Evolutionary conservation across 2,797 vertebrate genomes (phyloP), one percentile per base, ranked within the genome.

Genomic region (Geotrypetes seraphini): DNA sequence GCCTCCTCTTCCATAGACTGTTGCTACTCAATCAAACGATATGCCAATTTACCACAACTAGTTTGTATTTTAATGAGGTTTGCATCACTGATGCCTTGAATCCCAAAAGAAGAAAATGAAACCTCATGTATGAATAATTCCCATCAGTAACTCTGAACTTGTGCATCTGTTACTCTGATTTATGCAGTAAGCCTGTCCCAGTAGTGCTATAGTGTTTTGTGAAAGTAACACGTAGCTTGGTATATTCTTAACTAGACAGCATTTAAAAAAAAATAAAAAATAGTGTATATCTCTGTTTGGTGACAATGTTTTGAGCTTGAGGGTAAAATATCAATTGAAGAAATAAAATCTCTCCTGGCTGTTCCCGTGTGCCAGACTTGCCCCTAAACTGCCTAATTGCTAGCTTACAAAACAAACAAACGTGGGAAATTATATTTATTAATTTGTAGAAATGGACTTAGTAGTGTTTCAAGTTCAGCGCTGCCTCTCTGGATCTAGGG

Each of bases 141-240:
- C 12, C 16, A 12, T 17, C 11, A 38, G 24, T 36, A 53, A 32
- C 4, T 1, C 8, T 12, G 8, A 25, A 16, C 0, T 3, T 4
- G 3, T 7, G 2, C n/a, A n/a, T 16, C 46, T 31, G 7, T 20
- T 28, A 12, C 23, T 5, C 29, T 42, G 9, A 39, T 25, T 15
- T 52, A 31, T 3, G 5, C 7, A 33, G 34, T n/a, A 43, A 50
- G 24, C 26, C 6, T 25, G 25, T n/a, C 21, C n/a, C 15, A 30
- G 10, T 1, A 8, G 21, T 27, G 28, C n/a, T n/a, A n/a, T n/a
- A n/a, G n/a, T n/a, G n/a, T n/a, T n/a, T n/a, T n/a, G n/a, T n/a
- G n/a, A n/a, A n/a, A n/a, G n/a, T n/a, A n/a, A n/a, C n/a, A n/a
- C n/a, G n/a, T n/a, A n/a, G n/a, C n/a, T n/a, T n/a, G n/a, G n/a